These are phyloP conservation scores for Orthonyx spaldingii DNA, from an alignment of 2,113 vertebrate species.

Conservation along the genomic window DNA sequence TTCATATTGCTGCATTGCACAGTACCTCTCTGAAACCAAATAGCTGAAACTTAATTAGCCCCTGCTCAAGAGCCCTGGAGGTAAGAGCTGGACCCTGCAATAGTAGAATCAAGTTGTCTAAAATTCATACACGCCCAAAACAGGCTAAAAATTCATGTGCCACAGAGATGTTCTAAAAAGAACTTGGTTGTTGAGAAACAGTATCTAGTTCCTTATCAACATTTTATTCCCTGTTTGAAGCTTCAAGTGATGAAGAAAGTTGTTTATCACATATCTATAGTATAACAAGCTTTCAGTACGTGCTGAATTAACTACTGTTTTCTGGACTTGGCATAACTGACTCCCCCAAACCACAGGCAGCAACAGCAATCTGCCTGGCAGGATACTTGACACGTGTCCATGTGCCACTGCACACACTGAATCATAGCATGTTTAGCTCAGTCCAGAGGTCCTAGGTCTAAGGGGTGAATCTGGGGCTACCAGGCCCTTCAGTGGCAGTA, in stretches of 20 bases:
- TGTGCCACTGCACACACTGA: neutral
- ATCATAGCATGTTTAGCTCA: neutral
- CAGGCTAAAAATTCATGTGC: neutral
- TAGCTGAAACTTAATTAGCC: neutral
- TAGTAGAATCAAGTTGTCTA: neutral
- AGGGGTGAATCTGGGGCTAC: neutral
- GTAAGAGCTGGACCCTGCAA: neutral
- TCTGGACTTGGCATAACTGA: neutral
- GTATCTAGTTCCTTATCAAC: neutral
- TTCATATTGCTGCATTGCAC: neutral
- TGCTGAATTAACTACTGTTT: neutral
- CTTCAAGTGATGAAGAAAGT: neutral
- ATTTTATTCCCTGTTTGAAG: neutral
- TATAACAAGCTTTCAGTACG: neutral
- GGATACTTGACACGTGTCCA: fast-evolving
- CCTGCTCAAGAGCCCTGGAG: neutral
- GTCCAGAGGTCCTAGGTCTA: neutral
- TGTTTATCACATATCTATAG: neutral
- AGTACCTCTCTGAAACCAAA: neutral
- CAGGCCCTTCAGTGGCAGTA: neutral
- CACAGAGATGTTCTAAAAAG: neutral
- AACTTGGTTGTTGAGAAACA: neutral
- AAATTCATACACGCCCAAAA: neutral
- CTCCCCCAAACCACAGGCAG: neutral
- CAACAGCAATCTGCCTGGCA: neutral